A percentile compares a stretch with the other conserved stretches of the same genome.
Evolutionary conservation across 2,113 vertebrate species (phyloP).

Genomic region (Ictidomys tridecemlineatus): DNA sequence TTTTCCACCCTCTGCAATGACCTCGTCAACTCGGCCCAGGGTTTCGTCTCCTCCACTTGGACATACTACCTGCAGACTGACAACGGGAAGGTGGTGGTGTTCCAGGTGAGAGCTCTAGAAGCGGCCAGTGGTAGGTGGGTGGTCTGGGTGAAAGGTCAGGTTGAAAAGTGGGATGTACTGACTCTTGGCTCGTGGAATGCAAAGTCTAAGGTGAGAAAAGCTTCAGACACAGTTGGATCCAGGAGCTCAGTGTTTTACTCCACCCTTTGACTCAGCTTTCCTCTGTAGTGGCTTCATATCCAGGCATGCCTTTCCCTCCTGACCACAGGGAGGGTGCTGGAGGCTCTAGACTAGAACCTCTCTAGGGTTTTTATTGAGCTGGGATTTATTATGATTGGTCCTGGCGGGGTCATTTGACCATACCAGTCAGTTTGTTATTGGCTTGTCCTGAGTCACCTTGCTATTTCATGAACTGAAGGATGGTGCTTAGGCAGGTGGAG

Average conservation of each 20-base stretch:
- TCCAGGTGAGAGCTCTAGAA: constrained; percentile 90
- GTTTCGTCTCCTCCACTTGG: constrained; percentile 98
- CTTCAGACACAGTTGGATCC: constrained; percentile 15
- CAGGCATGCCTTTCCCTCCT: neutral
- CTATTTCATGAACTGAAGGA: neutral
- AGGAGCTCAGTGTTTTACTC: neutral
- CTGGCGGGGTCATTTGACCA: neutral
- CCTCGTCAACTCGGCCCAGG: constrained; percentile 97
- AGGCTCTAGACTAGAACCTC: neutral
- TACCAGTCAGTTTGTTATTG: neutral
- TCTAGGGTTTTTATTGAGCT: neutral
- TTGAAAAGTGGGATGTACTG: neutral
- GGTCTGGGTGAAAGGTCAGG: neutral
- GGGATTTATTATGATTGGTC: neutral
- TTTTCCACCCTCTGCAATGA: constrained; percentile 96
- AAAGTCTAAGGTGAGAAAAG: neutral
- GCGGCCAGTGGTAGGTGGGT: neutral
- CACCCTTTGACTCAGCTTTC: neutral
- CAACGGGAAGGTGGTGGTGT: constrained; percentile 96
- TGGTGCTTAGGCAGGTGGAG: neutral
- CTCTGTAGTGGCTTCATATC: neutral
- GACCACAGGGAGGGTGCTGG: neutral
- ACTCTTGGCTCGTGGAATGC: neutral
- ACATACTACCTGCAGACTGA: constrained; percentile 98
- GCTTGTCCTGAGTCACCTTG: neutral